Conservation (phyloP, 2,113 vertebrate species). For the Heterotis niloticus region DNA sequence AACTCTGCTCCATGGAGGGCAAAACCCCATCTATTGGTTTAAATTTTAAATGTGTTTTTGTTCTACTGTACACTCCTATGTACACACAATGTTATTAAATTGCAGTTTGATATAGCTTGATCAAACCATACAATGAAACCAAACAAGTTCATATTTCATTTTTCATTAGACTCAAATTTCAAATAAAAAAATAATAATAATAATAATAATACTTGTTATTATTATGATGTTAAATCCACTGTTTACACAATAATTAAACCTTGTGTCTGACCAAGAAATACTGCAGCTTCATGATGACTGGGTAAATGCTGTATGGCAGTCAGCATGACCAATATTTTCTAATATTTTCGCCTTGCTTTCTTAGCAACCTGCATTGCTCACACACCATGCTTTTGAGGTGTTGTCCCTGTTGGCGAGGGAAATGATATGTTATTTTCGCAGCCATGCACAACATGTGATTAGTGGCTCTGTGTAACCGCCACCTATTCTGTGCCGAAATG, state of each 20-base stretch:
- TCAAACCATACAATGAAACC: too few species aligned
- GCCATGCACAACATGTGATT: slow-evolving; percentile 56
- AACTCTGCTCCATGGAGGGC: not conserved
- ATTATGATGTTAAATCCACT: too few species aligned
- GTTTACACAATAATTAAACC: too few species aligned
- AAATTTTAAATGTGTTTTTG: too few species aligned
- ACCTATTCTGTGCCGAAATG: slow-evolving; percentile 54
- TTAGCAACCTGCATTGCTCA: not conserved
- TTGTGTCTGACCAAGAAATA: not conserved
- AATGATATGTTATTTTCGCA: slow-evolving; percentile 15
- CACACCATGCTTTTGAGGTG: not conserved
- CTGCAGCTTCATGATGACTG: slow-evolving; percentile 18
- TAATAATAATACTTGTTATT: too few species aligned
- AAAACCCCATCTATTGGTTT: not conserved
- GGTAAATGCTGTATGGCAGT: not conserved
- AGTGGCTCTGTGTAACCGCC: slow-evolving; percentile 60
- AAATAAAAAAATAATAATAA: too few species aligned
- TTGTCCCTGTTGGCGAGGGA: slow-evolving; percentile 10
- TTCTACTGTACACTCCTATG: too few species aligned
- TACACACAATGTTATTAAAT: too few species aligned
- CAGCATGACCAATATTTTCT: not conserved
- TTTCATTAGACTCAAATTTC: too few species aligned
- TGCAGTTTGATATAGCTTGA: too few species aligned
- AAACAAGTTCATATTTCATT: too few species aligned
- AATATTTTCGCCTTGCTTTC: not conserved